Evolutionary conservation across 1,140 invertebrate species (phyloP), one percentile per base, ranked within the genome.

Genomic region (Cardiocondyla obscurior): DNA sequence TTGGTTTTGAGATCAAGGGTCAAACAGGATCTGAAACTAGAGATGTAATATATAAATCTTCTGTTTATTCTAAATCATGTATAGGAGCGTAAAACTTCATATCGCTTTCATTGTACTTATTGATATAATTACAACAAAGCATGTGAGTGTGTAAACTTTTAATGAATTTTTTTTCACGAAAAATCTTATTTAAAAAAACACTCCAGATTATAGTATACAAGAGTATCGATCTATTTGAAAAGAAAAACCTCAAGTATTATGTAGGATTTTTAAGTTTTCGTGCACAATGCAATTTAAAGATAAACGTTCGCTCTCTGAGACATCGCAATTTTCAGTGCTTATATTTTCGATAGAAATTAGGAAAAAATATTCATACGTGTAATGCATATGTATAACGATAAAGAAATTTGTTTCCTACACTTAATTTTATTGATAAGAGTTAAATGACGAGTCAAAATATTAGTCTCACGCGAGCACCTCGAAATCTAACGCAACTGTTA

Each of bases 51-150:
- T 86, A 86, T 62, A 87, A 87, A 84, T 22, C 84, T 60, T 81
- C 60, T 69, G 62, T 87, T 87, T 87, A 87, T 87, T 87, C 82
- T 76, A 84, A 76, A 87, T 87, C 51, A 69, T 49, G 70, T 81
- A 62, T 49, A 81, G 67, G 49, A 74, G 53, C 60, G 81, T 51
- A 64, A 58, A 84, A 87, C 79, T 83, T 58, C 30, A 72, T 83
- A 73, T 33, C 16, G n/a, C 69, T 51, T 53, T 64, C 46, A 64
- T 83, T 82, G 58, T 53, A 77, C 30, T 65, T 65, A 51, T 67
- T n/a, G 22, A 33, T 69, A 53, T 67, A 67, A 79, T 16, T 69
- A 79, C 62, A 79, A 79, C 55, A 69, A 79, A 69, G 46, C 33
- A 69, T 67, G 53, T 42, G 55, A 42, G 55, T 79, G 3, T 79